Percentiles rank a stretch among this genome's conserved stretches.
These are phyloP conservation scores for Oreonectes daqikongensis DNA, from an alignment of 2,797 vertebrate genomes.

Conservation along the genomic window DNA sequence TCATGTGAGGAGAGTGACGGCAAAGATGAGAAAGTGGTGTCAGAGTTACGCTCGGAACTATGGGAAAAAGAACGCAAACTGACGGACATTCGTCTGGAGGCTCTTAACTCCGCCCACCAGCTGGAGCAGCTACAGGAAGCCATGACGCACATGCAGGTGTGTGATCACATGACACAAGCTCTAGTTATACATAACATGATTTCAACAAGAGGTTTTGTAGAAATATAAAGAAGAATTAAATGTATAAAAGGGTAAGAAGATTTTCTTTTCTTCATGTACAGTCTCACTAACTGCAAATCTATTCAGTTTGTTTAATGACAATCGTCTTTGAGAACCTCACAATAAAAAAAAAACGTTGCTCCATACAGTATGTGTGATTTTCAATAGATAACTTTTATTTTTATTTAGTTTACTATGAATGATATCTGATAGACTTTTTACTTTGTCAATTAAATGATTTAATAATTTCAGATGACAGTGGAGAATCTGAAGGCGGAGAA, in stretches of 20 bases:
- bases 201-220: too few relatives aligned
- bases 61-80: constrained; percentile 99
- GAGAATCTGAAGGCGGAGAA: constrained; percentile 95
- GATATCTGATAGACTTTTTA: background rate
- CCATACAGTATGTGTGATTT: too few relatives aligned
- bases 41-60: constrained; percentile 89
- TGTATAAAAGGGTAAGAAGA: too few relatives aligned
- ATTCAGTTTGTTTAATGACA: too few relatives aligned
- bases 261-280: too few relatives aligned
- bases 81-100: constrained; percentile 95
- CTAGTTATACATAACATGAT: too few relatives aligned
- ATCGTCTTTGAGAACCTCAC: too few relatives aligned
- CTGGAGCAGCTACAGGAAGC: constrained; percentile 96
- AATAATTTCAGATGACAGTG: constrained; percentile 83
- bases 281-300: too few relatives aligned
- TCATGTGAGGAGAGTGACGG: constrained; percentile 77
- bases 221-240: too few relatives aligned
- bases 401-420: background rate
- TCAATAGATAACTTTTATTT: too few relatives aligned
- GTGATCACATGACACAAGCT: background rate
- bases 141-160: constrained; percentile 96
- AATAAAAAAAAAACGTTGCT: too few relatives aligned
- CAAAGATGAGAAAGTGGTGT: constrained; percentile 87
- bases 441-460: background rate
- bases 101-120: constrained; percentile 93